Base-by-base conservation (phyloP, 2,797 vertebrate genomes). In the Picus viridis region DNA sequence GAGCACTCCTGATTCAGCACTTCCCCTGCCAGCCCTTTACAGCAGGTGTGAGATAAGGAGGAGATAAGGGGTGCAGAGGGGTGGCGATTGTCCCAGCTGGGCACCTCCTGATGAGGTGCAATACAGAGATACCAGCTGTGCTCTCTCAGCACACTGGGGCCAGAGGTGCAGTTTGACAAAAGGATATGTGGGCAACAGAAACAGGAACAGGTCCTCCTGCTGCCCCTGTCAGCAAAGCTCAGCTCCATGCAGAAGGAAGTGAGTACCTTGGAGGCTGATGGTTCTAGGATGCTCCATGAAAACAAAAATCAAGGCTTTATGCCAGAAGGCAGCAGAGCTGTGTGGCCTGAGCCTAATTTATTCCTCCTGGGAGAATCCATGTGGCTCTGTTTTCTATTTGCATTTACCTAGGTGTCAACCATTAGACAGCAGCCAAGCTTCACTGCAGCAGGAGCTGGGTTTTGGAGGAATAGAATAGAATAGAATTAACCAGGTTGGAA, bases 1-100 rank as follows among this genome's bases (percentile, higher is more conserved):
- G 85, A 90, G 53, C 13, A 2, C n/a, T 91, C 71, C 86, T 92
- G 89, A 91, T 63, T 65, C 92, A 89, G 93, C 80, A 36, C 78
- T 93, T 82, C 64, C 75, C 34, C 68, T 89, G 89, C 86, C 94
- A 96, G 83, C 43, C 24, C 69, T 95, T 92, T 83, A 26, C 26
- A 85, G 59, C 1, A 4, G 62, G 62, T 36, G n/a, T 56, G 76
- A 75, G 78, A 75, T 93, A 90, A 87, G 27, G 47, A 17, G 12
- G 47, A 45, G 51, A 81, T 14, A 39, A 16, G 14, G 26, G 17
- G n/a, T 1, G 0, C 47, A 56, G 58, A 59, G 24, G 18, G 61
- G 70, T 65, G 47, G 68, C 7, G 0, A 16, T 57, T 7, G 2
- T 76, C 59, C 36, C 3, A 5, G 36, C 41, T 0, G 0, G 30